Evolutionary conservation across 2,888 invertebrate species (phyloP).

Genomic region (Synanthedon formicaeformis): DNA sequence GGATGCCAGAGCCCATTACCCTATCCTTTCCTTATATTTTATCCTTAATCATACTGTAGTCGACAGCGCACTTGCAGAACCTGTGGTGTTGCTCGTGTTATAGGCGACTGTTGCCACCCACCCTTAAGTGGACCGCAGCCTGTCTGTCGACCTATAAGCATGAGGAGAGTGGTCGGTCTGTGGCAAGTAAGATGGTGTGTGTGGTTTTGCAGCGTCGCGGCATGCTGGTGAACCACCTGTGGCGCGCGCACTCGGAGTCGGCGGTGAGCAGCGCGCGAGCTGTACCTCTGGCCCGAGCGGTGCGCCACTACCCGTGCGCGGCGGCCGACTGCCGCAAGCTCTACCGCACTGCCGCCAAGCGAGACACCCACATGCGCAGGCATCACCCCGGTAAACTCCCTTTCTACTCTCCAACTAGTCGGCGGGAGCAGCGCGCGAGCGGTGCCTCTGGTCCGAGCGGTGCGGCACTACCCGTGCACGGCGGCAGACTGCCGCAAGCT

Average conservation of each 20-base stretch:
- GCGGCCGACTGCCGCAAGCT: slow-evolving; percentile 83
- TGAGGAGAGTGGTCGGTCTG: no score
- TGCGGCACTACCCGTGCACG: slow-evolving; percentile 63
- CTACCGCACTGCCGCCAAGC: slow-evolving; percentile 87
- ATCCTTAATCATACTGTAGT: no score
- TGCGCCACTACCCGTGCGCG: slow-evolving; percentile 85
- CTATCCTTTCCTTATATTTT: no score
- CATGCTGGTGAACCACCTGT: slow-evolving; percentile 87
- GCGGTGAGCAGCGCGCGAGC: slow-evolving; percentile 72
- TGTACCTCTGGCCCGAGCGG: slow-evolving; percentile 81
- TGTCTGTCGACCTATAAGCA: no score
- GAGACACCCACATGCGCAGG: slow-evolving; percentile 83
- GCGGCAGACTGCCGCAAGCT: slow-evolving; percentile 83
- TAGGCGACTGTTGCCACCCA: no score
- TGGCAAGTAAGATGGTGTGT: neutral
- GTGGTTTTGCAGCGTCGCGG: slow-evolving; percentile 76
- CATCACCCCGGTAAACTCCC: slow-evolving; percentile 78
- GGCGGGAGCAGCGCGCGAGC: no score
- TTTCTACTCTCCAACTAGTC: no score
- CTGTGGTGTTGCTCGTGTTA: no score
- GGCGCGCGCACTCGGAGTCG: slow-evolving; percentile 80
- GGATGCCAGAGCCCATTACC: no score
- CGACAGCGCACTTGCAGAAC: no score
- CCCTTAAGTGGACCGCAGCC: no score
- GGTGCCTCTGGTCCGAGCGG: no score